Conservation (phyloP, 2,113 vertebrate genomes). For the Dermatemys mawii region DNA sequence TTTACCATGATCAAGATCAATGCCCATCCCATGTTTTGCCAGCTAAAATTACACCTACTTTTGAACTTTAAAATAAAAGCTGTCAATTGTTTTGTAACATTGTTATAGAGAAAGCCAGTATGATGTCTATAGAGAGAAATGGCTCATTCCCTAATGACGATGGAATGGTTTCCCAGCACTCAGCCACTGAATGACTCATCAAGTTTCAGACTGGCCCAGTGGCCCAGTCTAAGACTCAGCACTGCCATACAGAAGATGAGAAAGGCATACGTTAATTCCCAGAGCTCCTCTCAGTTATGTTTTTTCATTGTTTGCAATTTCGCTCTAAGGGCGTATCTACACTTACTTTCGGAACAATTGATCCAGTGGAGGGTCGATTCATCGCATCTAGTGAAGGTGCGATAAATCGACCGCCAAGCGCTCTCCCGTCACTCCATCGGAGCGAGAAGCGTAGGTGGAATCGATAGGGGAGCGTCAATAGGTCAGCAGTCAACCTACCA, state of each 20-base stretch:
- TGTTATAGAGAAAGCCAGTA: neutral
- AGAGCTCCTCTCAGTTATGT: neutral
- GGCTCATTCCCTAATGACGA: neutral
- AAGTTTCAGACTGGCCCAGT: neutral
- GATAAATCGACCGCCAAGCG: too few relatives aligned
- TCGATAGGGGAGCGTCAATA: too few relatives aligned
- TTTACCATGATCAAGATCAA: neutral
- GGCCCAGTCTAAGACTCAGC: neutral
- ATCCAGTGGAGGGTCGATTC: too few relatives aligned
- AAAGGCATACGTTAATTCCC: neutral
- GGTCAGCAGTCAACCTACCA: too few relatives aligned
- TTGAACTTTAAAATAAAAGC: neutral
- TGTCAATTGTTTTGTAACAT: neutral
- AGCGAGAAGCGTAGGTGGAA: too few relatives aligned
- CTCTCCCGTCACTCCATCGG: too few relatives aligned
- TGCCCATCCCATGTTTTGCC: neutral
- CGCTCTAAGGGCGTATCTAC: neutral
- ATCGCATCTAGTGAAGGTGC: too few relatives aligned
- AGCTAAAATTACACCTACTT: neutral
- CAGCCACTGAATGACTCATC: neutral
- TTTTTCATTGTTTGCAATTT: neutral
- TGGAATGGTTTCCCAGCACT: neutral
- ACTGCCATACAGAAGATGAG: neutral
- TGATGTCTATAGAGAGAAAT: neutral
- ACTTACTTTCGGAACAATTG: too few relatives aligned